Percentiles rank a stretch among this genome's conserved stretches.
These are phyloP conservation scores for Tipula unca DNA, from an alignment of 2,888 invertebrate genomes.

Conservation along the genomic window DNA sequence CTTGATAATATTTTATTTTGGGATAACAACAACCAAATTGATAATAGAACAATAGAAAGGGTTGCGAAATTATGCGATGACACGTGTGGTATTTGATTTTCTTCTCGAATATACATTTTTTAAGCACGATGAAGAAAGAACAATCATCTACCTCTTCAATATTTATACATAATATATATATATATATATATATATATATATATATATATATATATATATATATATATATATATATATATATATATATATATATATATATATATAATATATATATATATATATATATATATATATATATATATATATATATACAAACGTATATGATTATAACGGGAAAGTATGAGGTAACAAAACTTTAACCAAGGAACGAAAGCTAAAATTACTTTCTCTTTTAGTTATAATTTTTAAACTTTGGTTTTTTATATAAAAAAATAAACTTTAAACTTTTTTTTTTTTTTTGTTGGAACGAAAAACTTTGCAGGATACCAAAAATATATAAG, in stretches of 20 bases:
- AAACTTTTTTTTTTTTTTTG: background rate
- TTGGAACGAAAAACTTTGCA: background rate
- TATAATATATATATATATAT: background rate
- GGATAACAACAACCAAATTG: constrained; percentile 4
- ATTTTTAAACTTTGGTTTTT: background rate
- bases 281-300: background rate
- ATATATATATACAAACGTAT: background rate
- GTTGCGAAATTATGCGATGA: background rate
- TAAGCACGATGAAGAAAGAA: background rate
- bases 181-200: background rate
- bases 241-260: background rate
- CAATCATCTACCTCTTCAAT: background rate
- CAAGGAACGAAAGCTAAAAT: background rate
- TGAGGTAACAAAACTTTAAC: background rate
- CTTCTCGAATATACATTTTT: background rate
- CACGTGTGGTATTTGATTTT: constrained; percentile 10
- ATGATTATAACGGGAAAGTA: background rate
- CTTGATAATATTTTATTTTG: background rate
- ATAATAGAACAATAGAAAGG: constrained; percentile 14
- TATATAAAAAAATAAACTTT: background rate
- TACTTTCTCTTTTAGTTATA: background rate
- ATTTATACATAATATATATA: background rate
- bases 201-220: background rate
- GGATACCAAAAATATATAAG: background rate
- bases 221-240: background rate